A percentile compares a stretch with the other conserved stretches of the same genome.
These are phyloP conservation scores for Lordiphosa mommai DNA, from an alignment of 1,140 invertebrate genomes.

Conservation along the genomic window DNA sequence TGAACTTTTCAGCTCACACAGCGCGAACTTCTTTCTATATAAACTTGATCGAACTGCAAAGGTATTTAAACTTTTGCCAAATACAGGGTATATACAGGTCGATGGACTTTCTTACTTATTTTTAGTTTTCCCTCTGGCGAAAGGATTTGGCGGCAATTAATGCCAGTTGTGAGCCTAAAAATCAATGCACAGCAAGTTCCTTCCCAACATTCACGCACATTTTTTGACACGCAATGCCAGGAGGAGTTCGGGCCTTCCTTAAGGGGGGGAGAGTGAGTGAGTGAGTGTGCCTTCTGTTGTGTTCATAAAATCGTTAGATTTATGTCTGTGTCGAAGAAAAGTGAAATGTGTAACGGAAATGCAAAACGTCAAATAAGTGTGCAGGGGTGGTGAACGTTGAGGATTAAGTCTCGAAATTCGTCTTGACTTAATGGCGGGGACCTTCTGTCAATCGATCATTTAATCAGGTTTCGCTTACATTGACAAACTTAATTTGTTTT, in stretches of 20 bases:
- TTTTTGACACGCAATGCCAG: not conserved
- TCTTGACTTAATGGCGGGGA: too few species aligned
- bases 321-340: constrained; percentile 42
- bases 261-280: constrained; percentile 50
- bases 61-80: too few species aligned
- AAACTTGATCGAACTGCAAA: too few species aligned
- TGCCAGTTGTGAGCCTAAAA: constrained; percentile 25
- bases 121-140: too few species aligned
- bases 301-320: constrained; percentile 72
- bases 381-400: too few species aligned
- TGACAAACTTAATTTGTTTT: constrained; percentile 38
- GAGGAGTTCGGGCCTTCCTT: not conserved
- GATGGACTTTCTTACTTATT: too few species aligned
- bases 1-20: too few species aligned
- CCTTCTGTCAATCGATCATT: constrained; percentile 10
- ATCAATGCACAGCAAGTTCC: constrained; percentile 40
- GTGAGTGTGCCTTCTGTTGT: constrained; percentile 24
- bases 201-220: not conserved
- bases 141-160: constrained; percentile 20
- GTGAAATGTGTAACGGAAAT: constrained; percentile 36
- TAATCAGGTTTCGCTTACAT: constrained; percentile 17
- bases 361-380: constrained; percentile 15
- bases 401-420: not conserved
- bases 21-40: too few species aligned
- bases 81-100: too few species aligned